Conservation (phyloP, 2,113 vertebrate genomes). For the Channa maculata region DNA sequence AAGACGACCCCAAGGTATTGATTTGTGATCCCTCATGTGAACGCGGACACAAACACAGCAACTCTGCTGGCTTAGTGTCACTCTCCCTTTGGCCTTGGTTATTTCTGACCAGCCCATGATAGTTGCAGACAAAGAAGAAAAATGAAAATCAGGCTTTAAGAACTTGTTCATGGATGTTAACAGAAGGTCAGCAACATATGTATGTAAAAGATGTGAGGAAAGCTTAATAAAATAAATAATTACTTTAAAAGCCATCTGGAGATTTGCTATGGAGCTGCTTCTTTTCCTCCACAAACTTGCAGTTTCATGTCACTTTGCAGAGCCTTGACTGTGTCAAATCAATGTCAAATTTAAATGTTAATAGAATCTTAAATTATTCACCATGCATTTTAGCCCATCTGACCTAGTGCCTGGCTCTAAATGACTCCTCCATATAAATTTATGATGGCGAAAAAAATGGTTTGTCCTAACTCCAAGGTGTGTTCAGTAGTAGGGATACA, state of each 20-base stretch:
- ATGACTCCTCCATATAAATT: constrained; percentile 74
- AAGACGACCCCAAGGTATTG: constrained; percentile 69
- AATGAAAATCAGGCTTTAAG: constrained; percentile 24
- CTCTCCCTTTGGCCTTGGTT: constrained; percentile 88
- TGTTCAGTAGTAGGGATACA: constrained; percentile 8
- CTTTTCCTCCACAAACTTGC: constrained; percentile 32
- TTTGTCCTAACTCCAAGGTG: constrained; percentile 49
- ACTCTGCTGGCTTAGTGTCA: constrained; percentile 84
- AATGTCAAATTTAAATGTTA: constrained; percentile 87
- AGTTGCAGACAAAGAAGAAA: constrained; percentile 54
- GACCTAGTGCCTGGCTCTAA: constrained; percentile 75
- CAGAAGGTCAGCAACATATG: background rate
- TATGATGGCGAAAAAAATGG: constrained; percentile 57
- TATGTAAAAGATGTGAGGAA: constrained; percentile 25
- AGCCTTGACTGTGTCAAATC: constrained; percentile 78
- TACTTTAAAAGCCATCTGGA: constrained; percentile 50
- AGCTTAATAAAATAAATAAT: constrained; percentile 17
- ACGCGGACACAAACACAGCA: constrained; percentile 26
- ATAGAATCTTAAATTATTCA: constrained; percentile 86
- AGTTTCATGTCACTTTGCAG: constrained; percentile 60
- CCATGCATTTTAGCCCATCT: constrained; percentile 75
- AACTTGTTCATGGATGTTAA: background rate
- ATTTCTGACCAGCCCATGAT: constrained; percentile 73
- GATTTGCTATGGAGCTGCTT: constrained; percentile 47
- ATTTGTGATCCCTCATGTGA: constrained; percentile 69